Evolutionary conservation across 2,888 invertebrate genomes (phyloP).

Genomic region (Formica aserva): DNA sequence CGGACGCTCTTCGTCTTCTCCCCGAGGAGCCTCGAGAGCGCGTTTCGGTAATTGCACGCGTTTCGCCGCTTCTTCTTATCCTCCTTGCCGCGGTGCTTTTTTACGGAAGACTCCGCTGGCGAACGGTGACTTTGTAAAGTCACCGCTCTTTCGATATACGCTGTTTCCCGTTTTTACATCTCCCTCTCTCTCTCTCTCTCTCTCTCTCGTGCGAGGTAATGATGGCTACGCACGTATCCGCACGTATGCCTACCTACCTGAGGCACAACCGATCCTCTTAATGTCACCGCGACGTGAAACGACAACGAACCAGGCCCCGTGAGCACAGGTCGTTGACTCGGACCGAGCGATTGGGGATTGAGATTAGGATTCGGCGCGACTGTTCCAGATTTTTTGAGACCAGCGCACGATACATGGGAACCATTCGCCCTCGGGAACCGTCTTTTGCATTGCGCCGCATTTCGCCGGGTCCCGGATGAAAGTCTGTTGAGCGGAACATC

Average conservation of each 20-base stretch:
- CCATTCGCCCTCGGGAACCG: background rate
- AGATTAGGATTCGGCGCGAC: slow-evolving; percentile 35
- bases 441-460: background rate
- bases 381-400: slow-evolving; percentile 27
- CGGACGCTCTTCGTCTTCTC: slow-evolving; percentile 28
- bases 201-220: slow-evolving; percentile 28
- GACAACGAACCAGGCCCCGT: background rate
- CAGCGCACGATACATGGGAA: background rate
- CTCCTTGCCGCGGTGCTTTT: slow-evolving; percentile 31
- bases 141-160: slow-evolving; percentile 31
- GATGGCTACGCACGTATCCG: slow-evolving; percentile 1
- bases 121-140: slow-evolving; percentile 34
- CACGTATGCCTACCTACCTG: slow-evolving; percentile 11
- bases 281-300: slow-evolving; percentile 37
- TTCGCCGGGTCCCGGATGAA: background rate
- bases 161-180: slow-evolving; percentile 9
- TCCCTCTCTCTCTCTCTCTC: too few species aligned
- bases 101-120: slow-evolving; percentile 43
- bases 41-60: slow-evolving; percentile 63
- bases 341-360: slow-evolving; percentile 6
- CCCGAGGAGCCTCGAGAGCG: slow-evolving; percentile 9
- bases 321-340: slow-evolving; percentile 36
- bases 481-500: background rate
- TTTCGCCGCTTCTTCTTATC: slow-evolving; percentile 58
- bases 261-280: slow-evolving; percentile 37